Evolutionary conservation across 1,140 invertebrate species (phyloP), one percentile per base, ranked within the genome.

Genomic region (Antheraea pernyi): DNA sequence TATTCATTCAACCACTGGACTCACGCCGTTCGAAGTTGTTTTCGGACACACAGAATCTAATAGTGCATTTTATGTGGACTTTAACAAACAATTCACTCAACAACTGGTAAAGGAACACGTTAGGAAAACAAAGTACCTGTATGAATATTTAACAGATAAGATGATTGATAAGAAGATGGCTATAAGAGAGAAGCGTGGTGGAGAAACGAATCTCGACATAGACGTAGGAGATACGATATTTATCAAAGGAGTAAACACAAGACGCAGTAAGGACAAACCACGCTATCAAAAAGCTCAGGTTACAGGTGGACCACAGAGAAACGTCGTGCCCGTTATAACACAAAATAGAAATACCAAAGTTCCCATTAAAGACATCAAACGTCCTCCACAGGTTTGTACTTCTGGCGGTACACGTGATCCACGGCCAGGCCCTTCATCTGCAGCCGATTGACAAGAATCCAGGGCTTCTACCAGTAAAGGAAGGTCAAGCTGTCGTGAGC

Each of bases 331-430:
- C 0, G 59, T 74, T 58, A 48, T 48, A 59, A 18, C 87, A 93
- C 71, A 84, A 86, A 78, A 59, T 73, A 62, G 86, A 82, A 22
- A 82, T 19, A 69, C 30, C 59, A 65, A 85, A 89, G 72, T 69
- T 13, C 67, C 36, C 79, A 83, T 67, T 46, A 81, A 73, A 64
- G 59, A 72, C n/a, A 71, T 71, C 39, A 42, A 42, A 59, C 65
- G 70, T 22, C 59, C 18, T 61, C 30, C 59, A 22, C 59, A 61
- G 59, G 19, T 61, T 9, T 19, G 59, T 61, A 30, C 30, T 63
- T 13, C 19, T 63, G 65, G 19, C 66, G 59, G 9, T 63, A 42
- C 65, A 60, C 6, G 62, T 30, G 59, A 65, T 59, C 67, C 67
- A 42, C 62, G 59, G 60, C 73, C 70, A 59, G 73, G 67, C 67